phyloP scores from a whole-genome alignment of 2,797 vertebrate genomes.

The Diglossa cyanea region DNA sequence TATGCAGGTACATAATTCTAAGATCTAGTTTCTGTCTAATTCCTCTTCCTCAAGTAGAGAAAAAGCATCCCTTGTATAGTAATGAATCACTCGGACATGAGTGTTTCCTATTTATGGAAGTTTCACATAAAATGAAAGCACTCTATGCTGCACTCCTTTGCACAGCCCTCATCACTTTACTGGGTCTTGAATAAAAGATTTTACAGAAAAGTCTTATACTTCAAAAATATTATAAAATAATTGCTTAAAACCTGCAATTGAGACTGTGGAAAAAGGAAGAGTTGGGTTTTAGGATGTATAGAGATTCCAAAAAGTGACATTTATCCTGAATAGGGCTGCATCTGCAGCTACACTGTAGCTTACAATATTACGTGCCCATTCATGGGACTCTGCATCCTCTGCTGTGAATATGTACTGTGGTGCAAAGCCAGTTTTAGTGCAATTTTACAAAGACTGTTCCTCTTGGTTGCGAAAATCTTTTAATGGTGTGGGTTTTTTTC shows the following conservation, averaged over 20 bases:
- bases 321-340: not conserved
- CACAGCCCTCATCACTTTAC: not conserved
- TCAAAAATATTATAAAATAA: not conserved
- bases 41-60: not conserved
- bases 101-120: not conserved
- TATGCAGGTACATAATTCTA: not conserved
- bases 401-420: not conserved
- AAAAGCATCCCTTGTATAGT: not conserved
- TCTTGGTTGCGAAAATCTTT: not conserved
- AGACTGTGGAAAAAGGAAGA: not conserved
- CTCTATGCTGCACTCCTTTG: not conserved
- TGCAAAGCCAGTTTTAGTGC: not conserved
- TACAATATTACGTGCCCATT: not conserved
- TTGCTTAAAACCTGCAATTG: not conserved
- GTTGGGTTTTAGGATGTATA: not conserved
- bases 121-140: not conserved
- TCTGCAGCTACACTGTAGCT: not conserved
- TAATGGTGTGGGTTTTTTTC: fast-evolving
- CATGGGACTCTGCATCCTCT: not conserved
- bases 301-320: not conserved
- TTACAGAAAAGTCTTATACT: not conserved
- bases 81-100: not conserved
- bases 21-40: not conserved
- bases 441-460: not conserved
- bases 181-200: not conserved